These are phyloP conservation scores for Arctopsyche grandis DNA, from an alignment of 1,140 invertebrate genomes.

Conservation along the genomic window DNA sequence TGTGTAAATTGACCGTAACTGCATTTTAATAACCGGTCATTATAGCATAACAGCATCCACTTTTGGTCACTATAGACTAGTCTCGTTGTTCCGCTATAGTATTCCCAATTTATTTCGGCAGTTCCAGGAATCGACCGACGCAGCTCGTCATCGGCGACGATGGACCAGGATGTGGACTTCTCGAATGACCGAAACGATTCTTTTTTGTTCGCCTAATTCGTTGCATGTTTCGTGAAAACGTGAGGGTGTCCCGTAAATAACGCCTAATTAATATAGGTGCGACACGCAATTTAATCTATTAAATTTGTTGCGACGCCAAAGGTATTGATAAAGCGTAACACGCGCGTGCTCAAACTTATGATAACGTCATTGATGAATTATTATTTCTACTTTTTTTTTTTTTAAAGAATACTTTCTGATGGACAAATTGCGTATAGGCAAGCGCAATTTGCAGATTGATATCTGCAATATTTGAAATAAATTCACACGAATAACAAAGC, in stretches of 20 bases:
- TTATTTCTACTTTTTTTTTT: background rate
- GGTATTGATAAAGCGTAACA: conserved; percentile 15
- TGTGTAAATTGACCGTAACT: conserved; percentile 43
- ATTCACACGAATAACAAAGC: no score
- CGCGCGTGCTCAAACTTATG: background rate
- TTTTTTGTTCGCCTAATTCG: no score
- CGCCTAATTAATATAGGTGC: background rate
- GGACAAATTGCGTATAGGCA: no score
- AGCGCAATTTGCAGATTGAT: no score
- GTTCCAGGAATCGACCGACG: conserved; percentile 9
- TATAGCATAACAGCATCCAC: background rate
- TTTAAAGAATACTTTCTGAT: no score
- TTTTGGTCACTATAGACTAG: background rate
- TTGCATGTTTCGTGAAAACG: background rate
- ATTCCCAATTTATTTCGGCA: conserved; percentile 32
- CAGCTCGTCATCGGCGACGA: background rate
- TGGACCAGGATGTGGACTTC: no score
- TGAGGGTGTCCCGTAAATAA: background rate
- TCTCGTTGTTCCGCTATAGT: background rate
- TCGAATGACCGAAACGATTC: no score
- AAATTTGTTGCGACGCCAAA: conserved; percentile 9
- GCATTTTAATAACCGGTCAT: conserved; percentile 45
- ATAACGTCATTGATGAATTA: conserved; percentile 8
- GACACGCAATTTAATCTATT: conserved; percentile 23
- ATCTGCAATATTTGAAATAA: no score